Evolutionary conservation across 2,113 vertebrate species (phyloP).

Genomic region (Rhadina sibilatrix): DNA sequence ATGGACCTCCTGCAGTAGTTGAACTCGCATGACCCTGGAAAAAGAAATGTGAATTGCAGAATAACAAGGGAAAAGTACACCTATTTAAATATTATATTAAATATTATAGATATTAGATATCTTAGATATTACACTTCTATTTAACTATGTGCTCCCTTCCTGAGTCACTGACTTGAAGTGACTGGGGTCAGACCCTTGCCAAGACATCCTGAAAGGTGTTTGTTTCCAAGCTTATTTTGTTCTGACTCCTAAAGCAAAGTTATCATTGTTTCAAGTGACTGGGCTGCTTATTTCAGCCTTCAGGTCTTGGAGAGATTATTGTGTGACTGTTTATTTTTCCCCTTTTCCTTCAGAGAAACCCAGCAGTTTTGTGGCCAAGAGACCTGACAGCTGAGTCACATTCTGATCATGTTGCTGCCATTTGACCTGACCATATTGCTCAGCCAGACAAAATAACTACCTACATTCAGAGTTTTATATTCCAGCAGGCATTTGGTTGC

Average conservation of each 20-base stretch:
- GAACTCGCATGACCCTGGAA: rapidly evolving
- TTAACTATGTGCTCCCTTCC: not conserved
- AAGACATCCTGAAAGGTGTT: not conserved
- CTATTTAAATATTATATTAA: not conserved
- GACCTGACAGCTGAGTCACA: not conserved
- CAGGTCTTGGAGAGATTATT: not conserved
- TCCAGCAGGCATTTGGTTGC: not conserved
- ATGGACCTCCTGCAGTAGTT: not conserved
- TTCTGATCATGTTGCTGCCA: not conserved
- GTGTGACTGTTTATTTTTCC: not conserved
- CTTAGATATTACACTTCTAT: not conserved
- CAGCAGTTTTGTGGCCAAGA: not conserved
- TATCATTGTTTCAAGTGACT: not conserved
- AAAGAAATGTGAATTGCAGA: not conserved
- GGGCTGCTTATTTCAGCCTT: not conserved
- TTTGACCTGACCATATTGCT: not conserved
- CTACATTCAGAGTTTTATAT: not conserved
- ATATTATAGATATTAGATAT: too few species aligned
- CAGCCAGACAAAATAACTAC: not conserved
- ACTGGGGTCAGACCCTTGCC: not conserved
- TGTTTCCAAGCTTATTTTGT: not conserved
- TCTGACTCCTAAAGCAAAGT: not conserved
- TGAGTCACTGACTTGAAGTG: not conserved
- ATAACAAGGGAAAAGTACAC: not conserved
- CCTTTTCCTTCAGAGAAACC: not conserved